Evolutionary conservation across 2,113 vertebrate species (phyloP), one percentile per base, ranked within the genome.

Genomic region (Aix galericulata): DNA sequence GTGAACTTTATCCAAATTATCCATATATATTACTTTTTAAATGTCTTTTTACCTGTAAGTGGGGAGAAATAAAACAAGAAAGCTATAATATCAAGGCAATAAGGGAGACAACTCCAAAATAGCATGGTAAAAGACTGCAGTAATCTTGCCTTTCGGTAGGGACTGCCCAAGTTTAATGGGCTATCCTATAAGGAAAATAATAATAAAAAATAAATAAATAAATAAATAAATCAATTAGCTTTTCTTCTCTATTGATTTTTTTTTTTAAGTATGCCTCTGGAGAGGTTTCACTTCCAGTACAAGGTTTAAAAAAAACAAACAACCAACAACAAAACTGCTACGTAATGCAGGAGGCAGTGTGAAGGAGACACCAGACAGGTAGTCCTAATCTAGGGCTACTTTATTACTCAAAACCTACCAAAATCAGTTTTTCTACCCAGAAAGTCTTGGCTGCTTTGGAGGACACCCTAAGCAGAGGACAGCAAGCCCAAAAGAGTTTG

Each of bases 151-250:
- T 87, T 91, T 76, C 90, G 81, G 50, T 64, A 62, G 73, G 50
- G 81, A 78, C 46, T 72, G 46, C 25, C 38, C 44, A 62, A 34
- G 36, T 93, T 79, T 81, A 83, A 94, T 86, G 80, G 81, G 9
- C 60, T 91, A 17, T 46, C 26, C 34, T 42, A 80, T 56, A 80
- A 83, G 84, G 53, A 81, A 91, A 93, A 80, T 77, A 89, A 81
- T 75, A 75, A 74, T 77, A 83, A 94, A 88, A 86, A 88, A 93
- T 71, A 48, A 17, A 29, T 15, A 32, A 62, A 32, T n/a, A n/a
- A n/a, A n/a, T n/a, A 91, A 93, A 92, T 29, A 91, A 93, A 92
- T 95, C 82, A 91, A 82, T 95, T 56, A 31, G 21, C 34, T 93
- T 88, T 80, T 91, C 63, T 74, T 91, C 17, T 87, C 48, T 38